Percentiles rank a stretch among this genome's conserved stretches.
phyloP scores from a whole-genome alignment of 2,113 vertebrate genomes.

The Oxygymnocypris stewartii region DNA sequence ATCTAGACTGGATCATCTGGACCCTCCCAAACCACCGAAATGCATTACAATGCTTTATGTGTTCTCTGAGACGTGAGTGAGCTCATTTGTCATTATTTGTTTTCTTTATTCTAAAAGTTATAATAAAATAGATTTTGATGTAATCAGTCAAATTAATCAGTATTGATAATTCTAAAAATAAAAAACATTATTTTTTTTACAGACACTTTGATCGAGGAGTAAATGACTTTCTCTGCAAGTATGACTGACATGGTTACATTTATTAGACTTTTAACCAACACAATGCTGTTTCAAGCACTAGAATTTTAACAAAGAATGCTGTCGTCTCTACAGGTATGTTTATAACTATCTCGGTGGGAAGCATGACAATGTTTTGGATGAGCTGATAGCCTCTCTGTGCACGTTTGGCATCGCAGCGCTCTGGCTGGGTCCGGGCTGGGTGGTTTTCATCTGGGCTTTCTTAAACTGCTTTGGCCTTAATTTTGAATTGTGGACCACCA shows the following conservation, averaged over 20 bases:
- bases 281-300: background rate
- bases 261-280: background rate
- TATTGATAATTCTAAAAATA: background rate
- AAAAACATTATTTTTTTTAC: background rate
- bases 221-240: constrained; percentile 98
- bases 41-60: constrained; percentile 95
- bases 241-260: constrained; percentile 21
- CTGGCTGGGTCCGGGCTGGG: constrained; percentile 88
- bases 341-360: constrained; percentile 86
- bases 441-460: constrained; percentile 88
- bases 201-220: constrained; percentile 97
- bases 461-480: constrained; percentile 95
- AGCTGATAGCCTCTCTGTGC: constrained; percentile 82
- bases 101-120: background rate
- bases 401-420: constrained; percentile 85
- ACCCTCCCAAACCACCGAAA: constrained; percentile 90
- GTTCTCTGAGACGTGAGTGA: constrained; percentile 91
- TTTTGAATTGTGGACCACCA: constrained; percentile 91
- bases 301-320: background rate
- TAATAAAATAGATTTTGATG: background rate
- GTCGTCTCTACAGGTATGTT: constrained; percentile 79
- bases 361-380: constrained; percentile 80
- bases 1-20: constrained; percentile 87
- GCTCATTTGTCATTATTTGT: background rate
- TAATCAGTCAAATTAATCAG: background rate